Base-by-base conservation (phyloP, 2,888 invertebrate genomes). In the Margaritifera margaritifera region DNA sequence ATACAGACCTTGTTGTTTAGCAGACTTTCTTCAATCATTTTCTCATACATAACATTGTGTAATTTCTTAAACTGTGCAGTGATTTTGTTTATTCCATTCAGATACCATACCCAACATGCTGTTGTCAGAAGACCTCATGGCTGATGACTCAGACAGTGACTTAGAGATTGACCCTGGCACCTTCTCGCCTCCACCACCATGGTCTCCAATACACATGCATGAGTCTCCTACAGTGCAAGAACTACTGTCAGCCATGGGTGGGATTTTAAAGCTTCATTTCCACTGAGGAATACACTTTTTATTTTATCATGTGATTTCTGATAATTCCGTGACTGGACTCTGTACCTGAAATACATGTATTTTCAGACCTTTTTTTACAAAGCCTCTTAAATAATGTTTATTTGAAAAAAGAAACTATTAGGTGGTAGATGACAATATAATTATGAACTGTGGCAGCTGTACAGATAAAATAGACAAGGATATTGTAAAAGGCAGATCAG, bases 111-210 rank as follows among this genome's bases (percentile, higher is more conserved):
- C 84, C 1, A 72, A 74, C 59, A 72, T 83, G 62, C 74, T 76
- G 67, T 68, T 75, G 72, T 77, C 79, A 31, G 82, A 79, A 59
- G 81, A 81, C 66, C 72, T 75, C 15, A 74, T 68, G 22, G 71
- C 62, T 25, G 72, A 72, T 56, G 80, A 80, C n/a, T 77, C 75
- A 27, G 84, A 85, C 62, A 83, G 85, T 78, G 87, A 87, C 75
- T 66, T 88, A 68, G 88, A 89, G 74, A 86, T 89, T 69, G 87
- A 88, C 75, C 87, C 87, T 15, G 86, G 86, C 53, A 80, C 84
- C 25, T 71, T 84, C 66, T 83, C 83, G 54, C 87, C 82, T 50
- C 78, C 74, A 27, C 71, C 74, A 0, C 68, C 71, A 19, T 74
- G 68, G 5, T 78, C 80, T 24, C 78, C 77, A n/a, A 19, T 73